phyloP scores from a whole-genome alignment of 2,113 vertebrate genomes.

The Carassius carassius region DNA sequence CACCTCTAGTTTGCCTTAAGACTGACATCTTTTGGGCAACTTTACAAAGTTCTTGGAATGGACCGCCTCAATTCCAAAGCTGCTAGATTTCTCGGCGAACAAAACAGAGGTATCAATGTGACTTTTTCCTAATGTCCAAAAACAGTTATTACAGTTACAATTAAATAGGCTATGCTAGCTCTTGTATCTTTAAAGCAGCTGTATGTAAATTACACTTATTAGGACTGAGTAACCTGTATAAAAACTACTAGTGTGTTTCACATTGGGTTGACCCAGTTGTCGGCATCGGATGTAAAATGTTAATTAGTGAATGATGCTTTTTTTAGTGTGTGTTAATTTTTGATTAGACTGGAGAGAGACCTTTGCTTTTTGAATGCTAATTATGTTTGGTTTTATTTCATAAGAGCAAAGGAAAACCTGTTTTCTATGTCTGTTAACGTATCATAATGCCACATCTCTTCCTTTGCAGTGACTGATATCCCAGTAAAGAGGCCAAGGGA shows the following conservation, averaged over 20 bases:
- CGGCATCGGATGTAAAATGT: neutral
- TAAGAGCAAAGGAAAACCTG: neutral
- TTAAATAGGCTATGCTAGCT: neutral
- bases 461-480: constrained; percentile 70
- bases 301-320: too few species aligned
- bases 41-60: constrained; percentile 94
- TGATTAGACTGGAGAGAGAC: neutral
- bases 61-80: constrained; percentile 84
- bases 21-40: constrained; percentile 90
- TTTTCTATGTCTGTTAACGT: neutral
- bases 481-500: constrained; percentile 84
- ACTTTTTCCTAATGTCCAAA: neutral
- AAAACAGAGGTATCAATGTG: neutral
- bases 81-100: constrained; percentile 60
- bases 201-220: neutral
- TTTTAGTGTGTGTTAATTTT: too few species aligned
- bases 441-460: neutral
- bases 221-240: neutral
- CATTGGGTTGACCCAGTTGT: neutral
- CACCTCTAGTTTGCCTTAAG: constrained; percentile 85
- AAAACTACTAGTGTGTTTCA: neutral
- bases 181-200: neutral
- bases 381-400: neutral
- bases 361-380: neutral
- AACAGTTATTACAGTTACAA: too few species aligned